phyloP scores from a whole-genome alignment of 2,113 vertebrate species.

The Empidonax traillii region DNA sequence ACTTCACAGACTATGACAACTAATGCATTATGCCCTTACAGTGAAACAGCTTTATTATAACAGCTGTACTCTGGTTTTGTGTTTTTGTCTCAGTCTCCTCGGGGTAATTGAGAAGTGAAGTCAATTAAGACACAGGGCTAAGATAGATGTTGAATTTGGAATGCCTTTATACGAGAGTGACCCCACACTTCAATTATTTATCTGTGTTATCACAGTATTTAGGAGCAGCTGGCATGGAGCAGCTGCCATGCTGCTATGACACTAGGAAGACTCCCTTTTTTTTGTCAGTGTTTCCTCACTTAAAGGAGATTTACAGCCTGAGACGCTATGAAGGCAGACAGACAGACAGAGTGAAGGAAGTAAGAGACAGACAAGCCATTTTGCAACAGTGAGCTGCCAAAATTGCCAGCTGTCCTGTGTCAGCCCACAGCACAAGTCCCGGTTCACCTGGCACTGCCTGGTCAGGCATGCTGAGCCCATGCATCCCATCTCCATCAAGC shows the following conservation, averaged over 20 bases:
- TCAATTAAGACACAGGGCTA: background rate
- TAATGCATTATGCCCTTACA: background rate
- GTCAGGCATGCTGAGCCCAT: fast-evolving
- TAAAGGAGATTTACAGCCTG: background rate
- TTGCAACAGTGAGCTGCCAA: background rate
- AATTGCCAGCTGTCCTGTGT: background rate
- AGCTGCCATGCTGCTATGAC: background rate
- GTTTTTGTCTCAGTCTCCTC: background rate
- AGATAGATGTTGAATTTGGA: constrained; percentile 2
- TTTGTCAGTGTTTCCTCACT: background rate
- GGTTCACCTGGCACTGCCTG: background rate
- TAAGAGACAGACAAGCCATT: background rate
- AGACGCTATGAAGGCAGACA: background rate
- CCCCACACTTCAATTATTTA: background rate
- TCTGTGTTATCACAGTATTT: background rate
- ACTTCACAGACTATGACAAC: background rate
- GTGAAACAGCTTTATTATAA: background rate
- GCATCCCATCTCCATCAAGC: background rate
- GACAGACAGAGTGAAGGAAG: background rate
- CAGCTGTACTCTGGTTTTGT: background rate
- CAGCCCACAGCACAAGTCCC: background rate
- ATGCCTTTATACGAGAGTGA: background rate
- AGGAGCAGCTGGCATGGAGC: constrained; percentile 4
- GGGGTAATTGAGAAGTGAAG: background rate
- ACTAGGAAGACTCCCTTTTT: background rate